Percentiles rank a stretch among this genome's conserved stretches.
Conservation (phyloP, 1,140 invertebrate genomes). For the Drosophila persimilis region DNA sequence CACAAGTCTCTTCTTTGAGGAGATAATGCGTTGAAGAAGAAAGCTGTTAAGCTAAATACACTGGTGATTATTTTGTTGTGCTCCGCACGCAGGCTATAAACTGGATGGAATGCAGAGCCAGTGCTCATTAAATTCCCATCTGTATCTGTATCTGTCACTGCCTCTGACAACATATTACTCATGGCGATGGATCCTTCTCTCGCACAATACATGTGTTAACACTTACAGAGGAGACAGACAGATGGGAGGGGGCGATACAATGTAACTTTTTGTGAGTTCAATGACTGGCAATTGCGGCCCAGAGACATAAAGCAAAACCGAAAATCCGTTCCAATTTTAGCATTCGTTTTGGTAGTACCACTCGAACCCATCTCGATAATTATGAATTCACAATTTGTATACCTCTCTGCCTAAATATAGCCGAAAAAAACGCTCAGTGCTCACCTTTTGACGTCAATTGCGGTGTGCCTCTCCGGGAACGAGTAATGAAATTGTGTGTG, state of each 20-base stretch:
- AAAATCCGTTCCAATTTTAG: conserved; percentile 27
- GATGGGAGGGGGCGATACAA: conserved; percentile 12
- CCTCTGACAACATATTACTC: conserved; percentile 35
- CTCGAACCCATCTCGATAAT: conserved; percentile 12
- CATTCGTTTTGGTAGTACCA: conserved; percentile 1
- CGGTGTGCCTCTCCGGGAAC: background rate
- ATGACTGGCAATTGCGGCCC: conserved; percentile 48
- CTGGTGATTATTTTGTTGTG: background rate
- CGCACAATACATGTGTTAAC: conserved; percentile 44
- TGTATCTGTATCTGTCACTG: conserved; percentile 36
- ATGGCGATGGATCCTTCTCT: conserved; percentile 23
- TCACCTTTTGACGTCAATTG: conserved; percentile 35
- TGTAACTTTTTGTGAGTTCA: conserved; percentile 42
- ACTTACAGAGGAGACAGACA: conserved; percentile 9
- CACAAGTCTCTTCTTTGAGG: conserved; percentile 3
- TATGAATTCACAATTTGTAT: conserved; percentile 31
- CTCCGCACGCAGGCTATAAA: conserved; percentile 17
- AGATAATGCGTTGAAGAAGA: conserved; percentile 26
- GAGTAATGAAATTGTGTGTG: conserved; percentile 48
- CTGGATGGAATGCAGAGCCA: conserved; percentile 30
- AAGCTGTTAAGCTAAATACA: conserved; percentile 31
- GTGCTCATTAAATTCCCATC: conserved; percentile 43
- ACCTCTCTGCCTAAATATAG: conserved; percentile 12
- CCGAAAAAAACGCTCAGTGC: background rate
- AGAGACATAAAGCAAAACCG: conserved; percentile 30